Base-by-base conservation (phyloP, 2,113 vertebrate genomes). In the Ahaetulla prasina region DNA sequence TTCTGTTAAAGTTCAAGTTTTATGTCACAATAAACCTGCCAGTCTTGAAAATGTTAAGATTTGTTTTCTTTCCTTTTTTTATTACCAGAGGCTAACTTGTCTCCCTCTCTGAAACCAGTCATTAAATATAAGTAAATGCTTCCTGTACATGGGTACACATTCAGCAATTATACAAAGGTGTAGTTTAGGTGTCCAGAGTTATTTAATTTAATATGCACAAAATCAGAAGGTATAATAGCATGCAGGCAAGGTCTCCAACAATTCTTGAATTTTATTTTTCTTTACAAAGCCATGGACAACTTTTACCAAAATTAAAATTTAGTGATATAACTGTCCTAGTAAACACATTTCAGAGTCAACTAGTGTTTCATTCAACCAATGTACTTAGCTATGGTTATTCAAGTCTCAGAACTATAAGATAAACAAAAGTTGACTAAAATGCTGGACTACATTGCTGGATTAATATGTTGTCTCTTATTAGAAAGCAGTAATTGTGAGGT, bases 21-120 rank as follows among this genome's bases (percentile, higher is more conserved):
- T 90, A 52, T 90, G 89, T n/a, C 63, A 80, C 89, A 50, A 54
- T 90, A 90, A 53, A 90, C 39, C 68, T 54, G 89, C 80, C 68
- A 90, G 25, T 68, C 88, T 89, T 89, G 45, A 80, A 47, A 80
- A 50, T 80, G 63, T 18, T 49, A 90, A 53, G 63, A 39, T 35
- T 16, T 30, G 18, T 52, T 16, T 50, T 49, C 53, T 74, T 54
- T 54, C n/a, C 14, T 43, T 84, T 84, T 30, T 80, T 80, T 39
- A 80, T 80, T 80, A 80, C 8, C 8, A 80, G 35, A 43, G 52
- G 50, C 50, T 9, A 84, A 84, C 68, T 43, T 53, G 11, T 22
- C 20, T 43, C 47, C 30, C 3, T 25, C 4, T 23, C 49, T 68
- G 57, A 23, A 43, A 53, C 43, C 80, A 52, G 63, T 89, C 43